Base-by-base conservation (phyloP, 2,888 invertebrate genomes). In the Tenthredo notha region DNA sequence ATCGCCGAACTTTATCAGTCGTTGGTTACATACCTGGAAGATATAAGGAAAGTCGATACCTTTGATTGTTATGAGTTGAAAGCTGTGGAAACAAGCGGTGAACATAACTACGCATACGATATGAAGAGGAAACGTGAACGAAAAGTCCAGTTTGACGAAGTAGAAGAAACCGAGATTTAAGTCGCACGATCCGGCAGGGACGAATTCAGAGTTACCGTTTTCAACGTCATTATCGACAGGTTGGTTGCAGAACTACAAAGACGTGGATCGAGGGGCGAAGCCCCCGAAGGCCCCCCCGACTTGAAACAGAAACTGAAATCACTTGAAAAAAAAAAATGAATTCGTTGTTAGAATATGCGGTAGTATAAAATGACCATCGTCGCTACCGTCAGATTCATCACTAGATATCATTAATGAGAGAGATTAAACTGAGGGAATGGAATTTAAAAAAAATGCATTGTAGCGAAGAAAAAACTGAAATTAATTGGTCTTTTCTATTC, bases 171-270 rank as follows among this genome's bases (percentile, higher is more conserved):
- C 78, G 78, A 78, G 25, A 37, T 40, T 2, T 70, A 78, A 67
- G 67, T 85, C 9, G 47, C 72, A 67, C 61, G 70, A 21, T 33
- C 25, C 25, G 78, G 78, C 67, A 58, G 58, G 37, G 85, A 85
- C 50, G 37, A 70, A 47, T 85, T 65, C 50, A 61, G 70, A 40
- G 78, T 85, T 40, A 85, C 78, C 40, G 43, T 70, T 33, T 80
- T 80, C 77, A 84, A 84, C 65, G 77, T 84, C 33, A 84, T 84
- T 12, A 61, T 61, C 21, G 84, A 84, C 50, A 75, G 40, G 58
- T 37, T 77, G 50, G 43, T 65, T 29, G 21, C 37, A 25, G 84
- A 84, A n/a, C 67, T 84, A 61, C 9, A 75, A n/a, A 37, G 61
- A 77, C 65, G 77, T 40, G 25, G 78, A n/a, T n/a, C n/a, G n/a